These are phyloP conservation scores for Caenorhabditis afra DNA, from an alignment of 2,888 invertebrate genomes.

Conservation along the genomic window DNA sequence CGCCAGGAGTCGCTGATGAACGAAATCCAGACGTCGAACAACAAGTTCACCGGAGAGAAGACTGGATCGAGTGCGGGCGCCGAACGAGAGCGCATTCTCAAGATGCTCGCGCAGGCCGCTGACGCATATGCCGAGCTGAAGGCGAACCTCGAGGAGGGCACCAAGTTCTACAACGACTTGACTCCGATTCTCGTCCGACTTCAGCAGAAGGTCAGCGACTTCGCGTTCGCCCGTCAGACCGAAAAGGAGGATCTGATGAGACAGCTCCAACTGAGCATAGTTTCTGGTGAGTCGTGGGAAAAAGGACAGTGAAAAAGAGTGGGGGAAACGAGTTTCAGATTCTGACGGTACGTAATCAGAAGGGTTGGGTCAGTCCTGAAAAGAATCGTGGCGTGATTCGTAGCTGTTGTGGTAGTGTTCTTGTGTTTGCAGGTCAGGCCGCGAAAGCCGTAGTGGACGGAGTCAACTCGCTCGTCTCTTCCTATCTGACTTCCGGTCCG, in stretches of 20 bases:
- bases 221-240: slow-evolving; percentile 97
- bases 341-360: slow-evolving; percentile 45
- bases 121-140: slow-evolving; percentile 94
- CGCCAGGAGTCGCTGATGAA: slow-evolving; percentile 86
- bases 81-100: slow-evolving; percentile 82
- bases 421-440: slow-evolving; percentile 48
- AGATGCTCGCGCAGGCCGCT: slow-evolving; percentile 90
- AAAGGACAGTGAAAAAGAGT: not conserved
- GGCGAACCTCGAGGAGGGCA: slow-evolving; percentile 93
- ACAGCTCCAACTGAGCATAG: slow-evolving; percentile 86
- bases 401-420: slow-evolving; percentile 11
- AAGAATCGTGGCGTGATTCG: slow-evolving; percentile 11
- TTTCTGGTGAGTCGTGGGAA: slow-evolving; percentile 61
- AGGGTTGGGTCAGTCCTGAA: slow-evolving; percentile 13
- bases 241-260: slow-evolving; percentile 98
- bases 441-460: slow-evolving; percentile 57
- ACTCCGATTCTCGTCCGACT: slow-evolving; percentile 91
- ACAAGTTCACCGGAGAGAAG: slow-evolving; percentile 84
- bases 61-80: slow-evolving; percentile 83
- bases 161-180: slow-evolving; percentile 86
- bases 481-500: slow-evolving; percentile 39
- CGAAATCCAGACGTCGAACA: slow-evolving; percentile 84
- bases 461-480: slow-evolving; percentile 40
- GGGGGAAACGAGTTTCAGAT: not conserved
- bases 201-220: slow-evolving; percentile 97